Percentiles rank a stretch among this genome's conserved stretches.
These are phyloP conservation scores for Troides oblongomaculatus DNA, from an alignment of 2,888 invertebrate species.

Conservation along the genomic window DNA sequence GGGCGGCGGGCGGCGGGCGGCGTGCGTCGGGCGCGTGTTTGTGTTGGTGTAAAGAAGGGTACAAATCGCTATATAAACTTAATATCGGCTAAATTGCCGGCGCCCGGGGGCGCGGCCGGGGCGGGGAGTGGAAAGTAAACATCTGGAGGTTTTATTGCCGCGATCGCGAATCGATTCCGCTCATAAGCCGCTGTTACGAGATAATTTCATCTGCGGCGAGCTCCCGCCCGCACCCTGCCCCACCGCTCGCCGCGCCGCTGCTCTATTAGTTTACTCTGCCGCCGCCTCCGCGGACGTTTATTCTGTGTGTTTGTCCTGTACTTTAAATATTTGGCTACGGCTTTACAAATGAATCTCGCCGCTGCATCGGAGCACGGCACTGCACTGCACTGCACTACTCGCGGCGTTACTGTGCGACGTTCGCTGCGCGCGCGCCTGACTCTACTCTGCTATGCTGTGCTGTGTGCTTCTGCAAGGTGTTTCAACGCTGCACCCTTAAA, in stretches of 20 bases:
- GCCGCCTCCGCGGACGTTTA: neutral
- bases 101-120: conserved; percentile 45
- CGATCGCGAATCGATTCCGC: conserved; percentile 72
- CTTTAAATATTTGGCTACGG: conserved; percentile 23
- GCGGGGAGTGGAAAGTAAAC: conserved; percentile 51
- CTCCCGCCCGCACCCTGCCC: conserved; percentile 33
- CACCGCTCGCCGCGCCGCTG: conserved; percentile 8
- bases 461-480: too few relatives aligned
- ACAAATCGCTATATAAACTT: conserved; percentile 78
- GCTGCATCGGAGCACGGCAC: too few relatives aligned
- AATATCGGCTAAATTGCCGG: conserved; percentile 73
- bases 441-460: too few relatives aligned
- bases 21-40: conserved; percentile 26
- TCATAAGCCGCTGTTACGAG: conserved; percentile 60
- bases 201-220: conserved; percentile 55
- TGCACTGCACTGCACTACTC: too few relatives aligned
- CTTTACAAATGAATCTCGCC: conserved; percentile 8
- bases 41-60: conserved; percentile 68
- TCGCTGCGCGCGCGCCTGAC: too few relatives aligned
- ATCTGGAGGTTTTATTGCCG: conserved; percentile 69
- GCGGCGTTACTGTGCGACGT: too few relatives aligned
- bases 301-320: conserved; percentile 15
- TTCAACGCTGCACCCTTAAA: too few relatives aligned
- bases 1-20: neutral
- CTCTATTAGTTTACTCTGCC: neutral